phyloP scores from a whole-genome alignment of 1,140 invertebrate genomes.

The Portunus trituberculatus region DNA sequence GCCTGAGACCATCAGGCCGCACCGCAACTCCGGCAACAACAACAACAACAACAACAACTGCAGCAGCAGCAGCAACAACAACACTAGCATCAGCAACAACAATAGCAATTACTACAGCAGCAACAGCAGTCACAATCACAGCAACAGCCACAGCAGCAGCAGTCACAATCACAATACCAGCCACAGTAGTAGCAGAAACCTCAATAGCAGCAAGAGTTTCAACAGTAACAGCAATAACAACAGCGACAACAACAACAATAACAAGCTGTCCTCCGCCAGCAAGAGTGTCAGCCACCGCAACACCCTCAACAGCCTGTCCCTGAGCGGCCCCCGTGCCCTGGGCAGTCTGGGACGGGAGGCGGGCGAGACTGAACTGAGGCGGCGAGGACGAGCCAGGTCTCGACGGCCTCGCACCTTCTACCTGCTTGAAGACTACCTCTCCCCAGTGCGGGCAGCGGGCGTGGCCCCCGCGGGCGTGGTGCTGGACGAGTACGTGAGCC shows the following conservation, averaged over 20 bases:
- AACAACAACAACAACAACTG: not conserved
- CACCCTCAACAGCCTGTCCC: conserved; percentile 35
- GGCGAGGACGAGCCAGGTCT: conserved; percentile 50
- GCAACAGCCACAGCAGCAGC: conserved; percentile 5
- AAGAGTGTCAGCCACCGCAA: conserved; percentile 40
- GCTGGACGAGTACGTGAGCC: conserved; percentile 75
- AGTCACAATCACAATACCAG: conserved; percentile 13
- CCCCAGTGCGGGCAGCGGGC: conserved; percentile 66
- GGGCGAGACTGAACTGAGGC: conserved; percentile 42
- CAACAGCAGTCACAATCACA: not conserved
- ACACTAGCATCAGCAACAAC: not conserved
- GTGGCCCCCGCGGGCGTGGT: conserved; percentile 70
- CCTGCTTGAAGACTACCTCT: conserved; percentile 76
- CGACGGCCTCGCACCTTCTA: conserved; percentile 76
- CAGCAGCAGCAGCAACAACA: conserved; percentile 30
- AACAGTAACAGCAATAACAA: conserved; percentile 31
- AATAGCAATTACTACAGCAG: conserved; percentile 51
- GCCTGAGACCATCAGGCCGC: conserved; percentile 53
- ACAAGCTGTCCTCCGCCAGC: conserved; percentile 3
- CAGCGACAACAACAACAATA: conserved; percentile 39
- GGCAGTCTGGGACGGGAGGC: conserved; percentile 40
- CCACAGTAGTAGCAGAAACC: conserved; percentile 39
- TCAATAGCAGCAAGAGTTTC: not conserved
- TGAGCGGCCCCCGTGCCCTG: not conserved
- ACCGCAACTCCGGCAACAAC: not conserved